Conservation (phyloP, 2,113 vertebrate species). For the Grammatotria lemairii region DNA sequence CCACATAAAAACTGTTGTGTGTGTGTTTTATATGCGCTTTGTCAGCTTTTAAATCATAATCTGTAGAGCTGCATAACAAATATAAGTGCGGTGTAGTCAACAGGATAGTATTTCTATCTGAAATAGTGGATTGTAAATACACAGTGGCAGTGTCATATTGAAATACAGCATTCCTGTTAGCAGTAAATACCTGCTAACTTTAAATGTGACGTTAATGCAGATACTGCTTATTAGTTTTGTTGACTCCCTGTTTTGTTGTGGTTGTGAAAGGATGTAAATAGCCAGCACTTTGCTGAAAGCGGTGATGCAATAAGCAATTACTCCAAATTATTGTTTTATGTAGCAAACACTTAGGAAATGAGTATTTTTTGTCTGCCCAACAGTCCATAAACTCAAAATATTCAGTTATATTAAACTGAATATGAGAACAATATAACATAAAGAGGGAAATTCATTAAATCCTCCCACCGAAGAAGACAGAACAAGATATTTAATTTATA, state of each 20-base stretch:
- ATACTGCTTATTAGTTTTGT: not conserved
- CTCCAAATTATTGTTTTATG: not conserved
- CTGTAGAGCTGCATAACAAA: not conserved
- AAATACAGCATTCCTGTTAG: not conserved
- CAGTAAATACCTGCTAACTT: not conserved
- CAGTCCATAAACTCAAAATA: not conserved
- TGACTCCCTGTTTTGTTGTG: not conserved
- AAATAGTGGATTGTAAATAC: not conserved
- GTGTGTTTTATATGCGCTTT: not conserved
- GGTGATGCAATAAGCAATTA: not conserved
- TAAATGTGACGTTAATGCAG: not conserved
- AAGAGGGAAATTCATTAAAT: not conserved
- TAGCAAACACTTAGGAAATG: not conserved
- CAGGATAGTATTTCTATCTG: not conserved
- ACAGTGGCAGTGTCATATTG: not conserved
- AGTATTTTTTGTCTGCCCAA: not conserved
- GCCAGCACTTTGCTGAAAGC: not conserved
- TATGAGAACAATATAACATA: too few relatives aligned
- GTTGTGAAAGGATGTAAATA: not conserved
- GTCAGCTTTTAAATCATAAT: not conserved
- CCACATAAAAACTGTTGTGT: not conserved
- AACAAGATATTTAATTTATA: not conserved
- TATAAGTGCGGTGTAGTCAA: not conserved
- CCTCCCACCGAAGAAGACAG: not conserved
- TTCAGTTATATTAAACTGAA: too few relatives aligned